phyloP scores from a whole-genome alignment of 2,888 invertebrate species.

The Cyclophora punctaria region DNA sequence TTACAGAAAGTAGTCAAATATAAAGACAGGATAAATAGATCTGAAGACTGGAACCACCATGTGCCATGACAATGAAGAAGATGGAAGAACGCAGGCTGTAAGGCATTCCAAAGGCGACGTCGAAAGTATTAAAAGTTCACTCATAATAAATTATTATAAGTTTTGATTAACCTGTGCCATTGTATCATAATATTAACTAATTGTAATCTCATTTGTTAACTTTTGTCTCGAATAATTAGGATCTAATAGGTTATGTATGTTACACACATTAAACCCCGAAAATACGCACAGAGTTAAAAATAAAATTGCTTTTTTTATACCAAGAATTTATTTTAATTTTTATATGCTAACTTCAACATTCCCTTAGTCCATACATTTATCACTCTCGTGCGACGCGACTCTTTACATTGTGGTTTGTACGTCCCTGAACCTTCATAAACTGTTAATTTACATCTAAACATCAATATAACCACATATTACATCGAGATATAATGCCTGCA shows the following conservation, averaged over 20 bases:
- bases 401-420: slow-evolving; percentile 31
- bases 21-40: slow-evolving; percentile 27
- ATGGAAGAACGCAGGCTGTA: slow-evolving; percentile 14
- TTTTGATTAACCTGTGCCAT: slow-evolving; percentile 56
- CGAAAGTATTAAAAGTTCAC: slow-evolving; percentile 26
- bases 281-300: slow-evolving; percentile 32
- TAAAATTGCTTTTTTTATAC: slow-evolving; percentile 45
- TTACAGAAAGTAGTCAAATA: slow-evolving; percentile 65
- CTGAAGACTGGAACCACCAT: slow-evolving; percentile 18
- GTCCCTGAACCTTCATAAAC: slow-evolving; percentile 22
- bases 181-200: slow-evolving; percentile 26
- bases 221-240: slow-evolving; percentile 28
- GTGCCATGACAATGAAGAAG: slow-evolving; percentile 10
- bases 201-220: slow-evolving; percentile 39
- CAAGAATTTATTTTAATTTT: slow-evolving; percentile 57
- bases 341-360: slow-evolving; percentile 48
- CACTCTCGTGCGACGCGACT: slow-evolving; percentile 33
- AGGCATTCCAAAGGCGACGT: slow-evolving; percentile 31
- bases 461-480: slow-evolving; percentile 10
- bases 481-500: not conserved
- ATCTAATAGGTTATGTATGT: slow-evolving; percentile 14
- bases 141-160: slow-evolving; percentile 29
- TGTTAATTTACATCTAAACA: slow-evolving; percentile 19
- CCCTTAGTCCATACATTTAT: slow-evolving; percentile 39
- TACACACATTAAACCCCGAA: slow-evolving; percentile 12